Evolutionary conservation across 2,888 invertebrate species (phyloP).

Genomic region (Erannis defoliaria): DNA sequence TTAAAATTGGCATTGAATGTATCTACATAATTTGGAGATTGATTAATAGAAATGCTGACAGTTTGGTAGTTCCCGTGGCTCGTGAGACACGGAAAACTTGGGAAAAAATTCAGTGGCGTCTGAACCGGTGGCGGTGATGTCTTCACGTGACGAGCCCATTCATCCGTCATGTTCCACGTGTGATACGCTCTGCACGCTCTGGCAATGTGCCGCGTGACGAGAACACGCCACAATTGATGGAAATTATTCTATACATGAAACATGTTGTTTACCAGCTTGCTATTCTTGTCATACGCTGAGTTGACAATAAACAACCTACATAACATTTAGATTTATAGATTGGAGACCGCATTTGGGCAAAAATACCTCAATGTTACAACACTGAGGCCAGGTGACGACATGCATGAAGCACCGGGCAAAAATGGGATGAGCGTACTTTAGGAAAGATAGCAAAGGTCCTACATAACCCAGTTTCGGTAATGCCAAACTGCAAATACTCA

Average conservation of each 20-base stretch:
- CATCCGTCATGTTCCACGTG: conserved; percentile 78
- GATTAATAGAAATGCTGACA: conserved; percentile 18
- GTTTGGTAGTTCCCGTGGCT: conserved; percentile 15
- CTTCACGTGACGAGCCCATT: conserved; percentile 76
- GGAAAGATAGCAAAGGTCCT: too few species aligned
- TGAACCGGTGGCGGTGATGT: conserved; percentile 35
- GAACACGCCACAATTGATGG: conserved; percentile 63
- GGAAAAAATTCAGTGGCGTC: conserved; percentile 24
- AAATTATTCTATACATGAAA: conserved; percentile 55
- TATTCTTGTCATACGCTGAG: conserved; percentile 24
- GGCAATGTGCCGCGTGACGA: conserved; percentile 81
- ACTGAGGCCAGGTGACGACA: too few species aligned
- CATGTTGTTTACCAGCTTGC: conserved; percentile 47
- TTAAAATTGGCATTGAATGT: neutral
- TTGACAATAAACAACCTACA: conserved; percentile 23
- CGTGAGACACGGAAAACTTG: conserved; percentile 23
- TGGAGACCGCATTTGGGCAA: too few species aligned
- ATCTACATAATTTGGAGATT: neutral
- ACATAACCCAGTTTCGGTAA: too few species aligned
- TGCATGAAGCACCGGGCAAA: too few species aligned
- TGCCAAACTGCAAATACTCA: conserved; percentile 3
- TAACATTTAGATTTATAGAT: too few species aligned
- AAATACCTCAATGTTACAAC: too few species aligned
- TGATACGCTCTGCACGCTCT: conserved; percentile 66
- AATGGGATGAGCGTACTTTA: too few species aligned